These are phyloP conservation scores for Microtus oregoni DNA, from an alignment of 2,113 vertebrate genomes.

Conservation along the genomic window DNA sequence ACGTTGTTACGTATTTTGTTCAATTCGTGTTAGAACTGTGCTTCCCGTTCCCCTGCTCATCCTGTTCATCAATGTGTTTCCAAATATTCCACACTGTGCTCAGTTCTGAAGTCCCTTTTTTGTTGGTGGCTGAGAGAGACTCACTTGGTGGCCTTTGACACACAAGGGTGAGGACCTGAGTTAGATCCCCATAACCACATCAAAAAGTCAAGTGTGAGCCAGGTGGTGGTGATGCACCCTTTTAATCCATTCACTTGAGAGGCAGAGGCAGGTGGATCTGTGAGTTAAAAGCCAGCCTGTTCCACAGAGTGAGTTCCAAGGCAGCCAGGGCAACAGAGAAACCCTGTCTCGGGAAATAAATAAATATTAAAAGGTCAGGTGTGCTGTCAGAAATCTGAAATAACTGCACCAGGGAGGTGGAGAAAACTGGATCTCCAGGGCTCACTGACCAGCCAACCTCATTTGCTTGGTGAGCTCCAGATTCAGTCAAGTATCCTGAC, in stretches of 20 bases:
- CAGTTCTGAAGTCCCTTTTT: not conserved
- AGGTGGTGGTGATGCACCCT: no score
- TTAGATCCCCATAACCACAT: not conserved
- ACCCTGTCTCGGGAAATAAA: no score
- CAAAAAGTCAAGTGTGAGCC: no score
- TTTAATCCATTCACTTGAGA: no score
- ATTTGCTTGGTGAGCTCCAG: not conserved
- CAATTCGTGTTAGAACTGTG: slow-evolving; percentile 66
- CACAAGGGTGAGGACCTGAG: not conserved
- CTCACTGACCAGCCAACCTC: not conserved
- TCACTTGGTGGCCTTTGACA: not conserved
- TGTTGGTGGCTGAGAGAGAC: not conserved
- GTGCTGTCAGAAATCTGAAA: not conserved
- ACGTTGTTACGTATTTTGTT: slow-evolving; percentile 90
- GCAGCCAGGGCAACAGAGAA: no score
- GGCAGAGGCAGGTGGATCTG: no score
- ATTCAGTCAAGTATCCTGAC: not conserved
- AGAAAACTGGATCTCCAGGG: not conserved
- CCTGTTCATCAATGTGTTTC: not conserved
- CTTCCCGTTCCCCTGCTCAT: not conserved
- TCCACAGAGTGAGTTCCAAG: no score
- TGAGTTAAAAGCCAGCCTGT: not conserved
- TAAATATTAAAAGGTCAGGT: not conserved
- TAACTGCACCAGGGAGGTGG: not conserved
- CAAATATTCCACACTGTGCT: not conserved